Evolutionary conservation across 92 coral and sea anemone genomes (phyloP), one percentile per base, ranked within the genome.

Genomic region (Epizoanthus stellaris): DNA sequence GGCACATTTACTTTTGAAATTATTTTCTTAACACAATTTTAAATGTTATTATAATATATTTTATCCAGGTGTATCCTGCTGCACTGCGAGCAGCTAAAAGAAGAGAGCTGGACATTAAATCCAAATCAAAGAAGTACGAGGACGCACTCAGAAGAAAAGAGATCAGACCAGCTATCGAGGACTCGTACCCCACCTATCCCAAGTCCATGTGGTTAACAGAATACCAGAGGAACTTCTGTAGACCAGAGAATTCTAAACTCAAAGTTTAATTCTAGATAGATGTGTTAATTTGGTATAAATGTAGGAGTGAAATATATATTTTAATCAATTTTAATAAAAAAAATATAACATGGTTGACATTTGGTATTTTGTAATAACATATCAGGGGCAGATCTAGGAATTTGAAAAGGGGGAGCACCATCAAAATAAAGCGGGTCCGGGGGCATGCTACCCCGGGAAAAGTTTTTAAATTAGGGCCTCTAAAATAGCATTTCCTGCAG

Each of bases 171-270:
- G 30, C 85, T 0, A 82, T 65, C 3, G 94, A 93, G 40, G 94
- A 93, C 39, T 73, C 77, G 6, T 89, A 85, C 69, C 75, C 89
- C 59, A 52, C 85, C 23, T 97, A 81, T 59, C 94, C 98, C 6
- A 89, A 88, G 80, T 89, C 93, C 34, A 84, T 93, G 91, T 94
- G 98, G 98, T 70, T 90, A 80, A 97, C 99, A 19, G 99, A 97
- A 80, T 97, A 97, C 82, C 99, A 97, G 71, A 86, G 99, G 40
- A 97, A 95, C 93, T 97, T 89, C 87, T 97, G 99, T 68, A 87
- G 80, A 82, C 88, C 76, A n/a, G 92, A 89, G 36, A 95, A 91
- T 87, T 69, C 85, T 15, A 94, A 91, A 79, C 61, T 79, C 59
- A 79, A 64, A 62, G 21, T 14, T 62, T 79, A 62, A 38, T 38